Evolutionary conservation across 2,888 invertebrate genomes (phyloP).

Genomic region (Molorchus minor): DNA sequence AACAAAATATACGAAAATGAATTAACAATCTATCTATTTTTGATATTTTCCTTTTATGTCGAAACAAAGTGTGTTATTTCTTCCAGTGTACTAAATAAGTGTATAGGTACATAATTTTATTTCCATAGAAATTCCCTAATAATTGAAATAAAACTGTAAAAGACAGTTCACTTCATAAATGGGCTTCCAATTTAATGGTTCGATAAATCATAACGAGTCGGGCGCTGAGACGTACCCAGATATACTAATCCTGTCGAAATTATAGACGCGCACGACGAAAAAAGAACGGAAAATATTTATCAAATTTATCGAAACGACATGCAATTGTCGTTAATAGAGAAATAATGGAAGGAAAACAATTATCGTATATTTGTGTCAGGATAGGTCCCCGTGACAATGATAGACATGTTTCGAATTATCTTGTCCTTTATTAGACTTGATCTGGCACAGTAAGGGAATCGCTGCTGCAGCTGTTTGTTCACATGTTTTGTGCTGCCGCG

Average conservation of each 20-base stretch:
- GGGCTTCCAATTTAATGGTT: no score
- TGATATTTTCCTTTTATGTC: no score
- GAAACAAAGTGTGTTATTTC: no score
- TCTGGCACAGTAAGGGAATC: conserved; percentile 50
- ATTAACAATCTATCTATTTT: no score
- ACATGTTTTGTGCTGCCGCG: conserved; percentile 40
- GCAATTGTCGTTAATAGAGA: conserved; percentile 54
- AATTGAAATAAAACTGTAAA: no score
- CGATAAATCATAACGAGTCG: no score
- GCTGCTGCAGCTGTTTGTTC: conserved; percentile 48
- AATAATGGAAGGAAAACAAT: conserved; percentile 58
- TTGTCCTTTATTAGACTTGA: conserved; percentile 54
- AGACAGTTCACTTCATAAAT: no score
- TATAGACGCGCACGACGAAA: conserved; percentile 17
- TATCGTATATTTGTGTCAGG: conserved; percentile 55
- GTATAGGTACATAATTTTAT: no score
- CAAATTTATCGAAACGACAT: conserved; percentile 49
- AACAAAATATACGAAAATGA: no score
- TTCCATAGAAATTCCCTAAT: no score
- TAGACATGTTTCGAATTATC: conserved; percentile 59
- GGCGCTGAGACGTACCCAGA: no score
- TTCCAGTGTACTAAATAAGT: no score
- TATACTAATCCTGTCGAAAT: not conserved
- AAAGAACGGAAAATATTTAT: conserved; percentile 42
- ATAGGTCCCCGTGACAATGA: conserved; percentile 53